Conservation (phyloP, 2,797 vertebrate genomes). For the Coilia nasus region DNA sequence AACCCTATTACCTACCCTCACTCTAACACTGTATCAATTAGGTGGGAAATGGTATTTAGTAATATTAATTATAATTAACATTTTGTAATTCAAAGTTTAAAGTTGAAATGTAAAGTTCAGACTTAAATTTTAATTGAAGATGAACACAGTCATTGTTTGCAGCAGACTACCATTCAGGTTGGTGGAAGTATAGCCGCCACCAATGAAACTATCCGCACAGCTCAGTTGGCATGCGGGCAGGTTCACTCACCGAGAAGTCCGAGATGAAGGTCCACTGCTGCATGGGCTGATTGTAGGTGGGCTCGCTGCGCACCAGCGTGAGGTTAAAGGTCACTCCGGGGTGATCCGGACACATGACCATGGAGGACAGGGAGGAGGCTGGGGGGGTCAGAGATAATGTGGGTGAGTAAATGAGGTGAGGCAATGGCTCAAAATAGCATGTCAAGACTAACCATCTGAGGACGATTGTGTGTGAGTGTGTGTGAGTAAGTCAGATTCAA, state of each 20-base stretch:
- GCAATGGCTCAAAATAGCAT: neutral
- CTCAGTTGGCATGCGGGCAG: neutral
- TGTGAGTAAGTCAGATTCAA: neutral
- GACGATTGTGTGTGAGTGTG: neutral
- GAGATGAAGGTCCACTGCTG: slow-evolving; percentile 93
- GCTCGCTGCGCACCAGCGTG: slow-evolving; percentile 82
- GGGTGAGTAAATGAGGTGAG: neutral
- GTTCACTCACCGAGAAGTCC: slow-evolving; percentile 86
- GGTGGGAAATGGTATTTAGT: too few species aligned
- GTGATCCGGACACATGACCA: slow-evolving; percentile 86
- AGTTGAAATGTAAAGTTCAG: too few species aligned
- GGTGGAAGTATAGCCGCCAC: neutral
- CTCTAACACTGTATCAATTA: too few species aligned
- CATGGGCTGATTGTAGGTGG: slow-evolving; percentile 86
- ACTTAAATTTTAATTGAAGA: too few species aligned
- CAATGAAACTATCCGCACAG: neutral
- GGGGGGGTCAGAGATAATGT: slow-evolving; percentile 22
- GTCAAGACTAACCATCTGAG: neutral
- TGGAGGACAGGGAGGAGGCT: slow-evolving; percentile 81
- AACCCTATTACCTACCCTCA: too few species aligned
- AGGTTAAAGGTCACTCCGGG: slow-evolving; percentile 88
- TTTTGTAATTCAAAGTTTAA: too few species aligned
- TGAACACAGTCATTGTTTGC: too few species aligned
- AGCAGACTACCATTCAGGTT: too few species aligned
- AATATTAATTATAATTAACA: too few species aligned